A percentile compares a stretch with the other conserved stretches of the same genome.
phyloP scores from a whole-genome alignment of 1,140 invertebrate species.

The Drosophila sturtevanti region DNA sequence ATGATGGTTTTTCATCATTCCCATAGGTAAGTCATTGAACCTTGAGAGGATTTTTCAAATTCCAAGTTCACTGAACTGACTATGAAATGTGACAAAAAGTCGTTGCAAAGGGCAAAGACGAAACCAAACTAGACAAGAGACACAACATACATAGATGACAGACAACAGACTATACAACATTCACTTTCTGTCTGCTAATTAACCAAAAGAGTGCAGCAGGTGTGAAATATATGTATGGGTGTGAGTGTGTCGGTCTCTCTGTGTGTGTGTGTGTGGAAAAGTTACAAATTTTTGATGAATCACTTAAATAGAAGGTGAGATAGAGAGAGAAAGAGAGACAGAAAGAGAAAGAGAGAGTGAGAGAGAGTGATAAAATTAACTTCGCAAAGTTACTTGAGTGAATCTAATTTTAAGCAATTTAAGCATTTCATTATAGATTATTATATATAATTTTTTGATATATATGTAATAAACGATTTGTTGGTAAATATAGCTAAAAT shows the following conservation, averaged over 20 bases:
- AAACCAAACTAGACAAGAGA: conserved; percentile 20
- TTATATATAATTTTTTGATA: no score
- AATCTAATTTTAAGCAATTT: no score
- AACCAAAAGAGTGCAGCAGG: conserved; percentile 35
- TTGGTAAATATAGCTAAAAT: no score
- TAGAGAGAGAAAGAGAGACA: not conserved
- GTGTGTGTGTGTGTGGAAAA: conserved; percentile 21
- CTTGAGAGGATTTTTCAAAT: conserved; percentile 43
- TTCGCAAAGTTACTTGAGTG: no score
- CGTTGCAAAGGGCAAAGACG: conserved; percentile 13
- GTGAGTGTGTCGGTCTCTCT: conserved; percentile 21
- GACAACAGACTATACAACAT: not conserved
- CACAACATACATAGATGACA: not conserved
- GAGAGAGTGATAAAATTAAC: no score
- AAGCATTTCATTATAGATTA: no score
- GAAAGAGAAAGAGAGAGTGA: no score
- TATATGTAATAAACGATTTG: no score
- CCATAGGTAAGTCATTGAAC: conserved; percentile 26
- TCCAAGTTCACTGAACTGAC: conserved; percentile 64
- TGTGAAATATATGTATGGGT: conserved; percentile 34
- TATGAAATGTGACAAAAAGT: conserved; percentile 38
- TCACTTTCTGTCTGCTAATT: conserved; percentile 56
- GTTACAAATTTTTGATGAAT: conserved; percentile 42
- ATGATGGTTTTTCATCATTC: not conserved
- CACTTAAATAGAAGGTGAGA: not conserved